These are phyloP conservation scores for Megaleporinus macrocephalus DNA, from an alignment of 2,113 vertebrate species.

Conservation along the genomic window DNA sequence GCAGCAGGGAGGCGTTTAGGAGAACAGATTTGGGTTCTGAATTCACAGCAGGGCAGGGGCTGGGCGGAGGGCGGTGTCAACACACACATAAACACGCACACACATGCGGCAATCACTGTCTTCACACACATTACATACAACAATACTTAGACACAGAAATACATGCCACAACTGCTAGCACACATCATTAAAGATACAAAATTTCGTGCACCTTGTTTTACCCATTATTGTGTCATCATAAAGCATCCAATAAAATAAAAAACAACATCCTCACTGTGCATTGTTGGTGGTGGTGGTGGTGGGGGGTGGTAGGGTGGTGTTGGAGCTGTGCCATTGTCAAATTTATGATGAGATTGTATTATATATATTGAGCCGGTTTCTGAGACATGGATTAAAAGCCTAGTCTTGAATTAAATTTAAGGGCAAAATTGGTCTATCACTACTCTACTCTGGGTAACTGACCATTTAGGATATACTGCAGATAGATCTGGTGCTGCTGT, in stretches of 20 bases:
- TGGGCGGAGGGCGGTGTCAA: conserved; percentile 32
- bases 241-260: too few species aligned
- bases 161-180: too few species aligned
- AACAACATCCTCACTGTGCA: too few species aligned
- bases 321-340: neutral
- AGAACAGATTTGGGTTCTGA: conserved; percentile 60
- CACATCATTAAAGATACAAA: conserved; percentile 1
- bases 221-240: neutral
- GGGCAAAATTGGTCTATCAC: too few species aligned
- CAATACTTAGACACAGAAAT: too few species aligned
- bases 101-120: conserved; percentile 29
- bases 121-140: conserved; percentile 5
- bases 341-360: neutral
- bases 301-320: too few species aligned
- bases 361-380: neutral
- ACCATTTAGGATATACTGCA: too few species aligned
- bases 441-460: too few species aligned
- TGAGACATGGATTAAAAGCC: too few species aligned
- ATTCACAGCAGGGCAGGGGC: conserved; percentile 55
- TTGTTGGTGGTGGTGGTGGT: too few species aligned
- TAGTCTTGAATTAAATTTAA: too few species aligned
- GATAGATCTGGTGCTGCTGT: too few species aligned
- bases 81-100: conserved; percentile 18
- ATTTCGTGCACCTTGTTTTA: neutral
- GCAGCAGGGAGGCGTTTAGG: conserved; percentile 58